Percentiles rank a stretch among this genome's conserved stretches.
Evolutionary conservation across 2,888 invertebrate species (phyloP).

Genomic region (Synergus laeviventris): DNA sequence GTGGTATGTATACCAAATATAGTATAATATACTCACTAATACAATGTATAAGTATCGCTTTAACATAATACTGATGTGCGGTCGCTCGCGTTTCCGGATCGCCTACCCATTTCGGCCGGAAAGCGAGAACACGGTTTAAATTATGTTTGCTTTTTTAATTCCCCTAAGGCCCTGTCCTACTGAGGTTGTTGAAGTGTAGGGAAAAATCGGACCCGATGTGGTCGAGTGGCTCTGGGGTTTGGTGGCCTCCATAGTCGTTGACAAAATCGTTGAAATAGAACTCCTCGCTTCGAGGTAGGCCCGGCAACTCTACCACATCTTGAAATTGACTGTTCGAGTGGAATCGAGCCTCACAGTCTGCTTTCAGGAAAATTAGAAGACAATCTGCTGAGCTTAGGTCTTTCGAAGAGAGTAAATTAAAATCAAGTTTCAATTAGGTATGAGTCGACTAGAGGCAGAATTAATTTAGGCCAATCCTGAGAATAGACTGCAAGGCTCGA

Average conservation of each 20-base stretch:
- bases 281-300: not conserved
- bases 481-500: slow-evolving; percentile 20
- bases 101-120: not conserved
- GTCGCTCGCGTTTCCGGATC: slow-evolving; percentile 46
- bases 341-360: slow-evolving; percentile 19
- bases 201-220: slow-evolving; percentile 28
- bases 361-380: slow-evolving; percentile 13
- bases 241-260: slow-evolving; percentile 32
- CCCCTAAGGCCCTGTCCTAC: slow-evolving; percentile 21
- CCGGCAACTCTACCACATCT: slow-evolving; percentile 32
- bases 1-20: slow-evolving; percentile 66
- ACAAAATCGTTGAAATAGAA: slow-evolving; percentile 10
- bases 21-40: slow-evolving; percentile 67
- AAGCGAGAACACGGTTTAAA: slow-evolving; percentile 29
- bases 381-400: not conserved
- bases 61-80: slow-evolving; percentile 73
- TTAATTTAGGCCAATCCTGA: slow-evolving; percentile 22
- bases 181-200: slow-evolving; percentile 11
- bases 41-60: slow-evolving; percentile 67
- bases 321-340: slow-evolving; percentile 35
- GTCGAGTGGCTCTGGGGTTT: slow-evolving; percentile 34
- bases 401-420: not conserved
- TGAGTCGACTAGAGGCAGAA: not conserved
- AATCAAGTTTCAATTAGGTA: not conserved
- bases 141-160: slow-evolving; percentile 7